phyloP scores from a whole-genome alignment of 2,113 vertebrate species.

The Geococcyx californianus region DNA sequence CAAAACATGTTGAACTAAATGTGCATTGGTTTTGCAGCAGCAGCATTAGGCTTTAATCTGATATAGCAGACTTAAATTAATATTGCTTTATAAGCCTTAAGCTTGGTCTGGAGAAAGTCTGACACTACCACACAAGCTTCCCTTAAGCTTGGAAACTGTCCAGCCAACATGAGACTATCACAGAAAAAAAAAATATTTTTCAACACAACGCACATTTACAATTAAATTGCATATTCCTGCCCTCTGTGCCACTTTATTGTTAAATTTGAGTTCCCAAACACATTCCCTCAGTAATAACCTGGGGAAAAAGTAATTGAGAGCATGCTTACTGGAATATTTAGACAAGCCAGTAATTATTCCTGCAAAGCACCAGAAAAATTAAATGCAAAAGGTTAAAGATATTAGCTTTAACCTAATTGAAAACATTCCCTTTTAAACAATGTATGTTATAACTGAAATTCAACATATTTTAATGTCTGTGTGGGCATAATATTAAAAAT shows the following conservation, averaged over 20 bases:
- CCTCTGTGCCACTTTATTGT: background rate
- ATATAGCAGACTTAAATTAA: background rate
- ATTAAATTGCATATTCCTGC: background rate
- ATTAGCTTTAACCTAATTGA: background rate
- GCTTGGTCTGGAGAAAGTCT: background rate
- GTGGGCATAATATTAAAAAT: background rate
- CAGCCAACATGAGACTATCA: background rate
- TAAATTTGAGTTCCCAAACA: background rate
- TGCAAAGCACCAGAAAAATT: background rate
- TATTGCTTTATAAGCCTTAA: background rate
- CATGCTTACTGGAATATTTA: background rate
- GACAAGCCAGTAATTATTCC: background rate
- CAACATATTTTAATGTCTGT: background rate
- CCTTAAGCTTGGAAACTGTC: background rate
- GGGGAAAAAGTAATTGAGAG: background rate
- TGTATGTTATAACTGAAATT: background rate
- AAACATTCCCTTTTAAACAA: background rate
- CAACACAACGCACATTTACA: background rate
- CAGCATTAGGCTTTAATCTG: background rate
- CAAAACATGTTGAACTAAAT: rapidly evolving
- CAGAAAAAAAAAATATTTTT: background rate
- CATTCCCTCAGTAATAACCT: background rate
- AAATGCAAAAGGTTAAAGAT: background rate
- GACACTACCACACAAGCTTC: background rate
- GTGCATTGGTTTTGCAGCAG: background rate